Evolutionary conservation across 1,140 invertebrate species (phyloP), one percentile per base, ranked within the genome.

Genomic region (Akabosia matsudoensis): DNA sequence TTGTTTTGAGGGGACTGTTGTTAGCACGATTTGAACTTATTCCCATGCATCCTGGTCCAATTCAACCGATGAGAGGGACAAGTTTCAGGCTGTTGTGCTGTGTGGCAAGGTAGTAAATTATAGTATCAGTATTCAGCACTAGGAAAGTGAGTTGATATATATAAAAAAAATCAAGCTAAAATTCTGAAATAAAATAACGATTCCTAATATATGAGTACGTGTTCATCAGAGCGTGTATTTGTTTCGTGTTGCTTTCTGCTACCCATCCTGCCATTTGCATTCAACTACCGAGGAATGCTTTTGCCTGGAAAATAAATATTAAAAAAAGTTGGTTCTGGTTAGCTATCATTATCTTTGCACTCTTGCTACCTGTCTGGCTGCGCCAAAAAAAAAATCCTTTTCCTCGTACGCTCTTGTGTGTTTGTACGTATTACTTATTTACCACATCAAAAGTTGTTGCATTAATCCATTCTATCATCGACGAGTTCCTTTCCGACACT

Each of bases 221-320:
- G 54, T 3, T 61, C 54, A 61, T 61, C 54, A 61, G 54, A 61
- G 54, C 54, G 54, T 61, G 37, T 45, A 61, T 61, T 16, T 14
- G 24, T 61, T 61, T 61, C 54, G 54, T 61, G 54, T 22, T 14
- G 54, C 3, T 61, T 45, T 10, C 37, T 45, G 18, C 37, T 18
- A 45, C n/a, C n/a, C n/a, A n/a, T n/a, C n/a, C n/a, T 45, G 37
- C 37, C 37, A 18, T 45, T 10, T 18, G 37, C 37, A 45, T 7
- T 18, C 37, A 45, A 45, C 37, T 7, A 45, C 37, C 37, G 37
- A 45, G 7, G 37, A 45, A 45, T 45, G 18, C 18, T 45, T 45
- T 18, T 45, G 37, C 37, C 37, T 45, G 37, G 37, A 45, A 45
- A 45, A 18, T 7, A 45, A n/a, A n/a, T n/a, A n/a, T n/a, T n/a